Percentiles rank a stretch among this genome's conserved stretches.
Conservation (phyloP, 2,797 vertebrate genomes). For the Oreochromis grahami region DNA sequence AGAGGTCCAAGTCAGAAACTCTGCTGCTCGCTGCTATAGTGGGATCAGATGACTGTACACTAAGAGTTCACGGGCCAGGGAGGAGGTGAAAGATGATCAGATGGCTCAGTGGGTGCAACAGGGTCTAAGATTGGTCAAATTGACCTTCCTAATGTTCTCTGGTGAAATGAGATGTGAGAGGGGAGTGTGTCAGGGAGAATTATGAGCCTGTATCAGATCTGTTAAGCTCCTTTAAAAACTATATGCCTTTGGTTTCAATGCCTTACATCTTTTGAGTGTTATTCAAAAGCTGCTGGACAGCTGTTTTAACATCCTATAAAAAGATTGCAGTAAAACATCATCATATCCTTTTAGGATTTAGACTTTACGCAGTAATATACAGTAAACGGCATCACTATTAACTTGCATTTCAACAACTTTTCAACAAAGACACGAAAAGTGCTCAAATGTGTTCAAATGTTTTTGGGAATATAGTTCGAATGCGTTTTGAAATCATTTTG, state of each 20-base stretch:
- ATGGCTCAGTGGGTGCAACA: conserved; percentile 43
- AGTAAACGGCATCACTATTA: neutral
- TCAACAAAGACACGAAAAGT: neutral
- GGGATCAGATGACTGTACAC: conserved; percentile 63
- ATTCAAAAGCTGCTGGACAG: conserved; percentile 1
- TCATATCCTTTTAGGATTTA: neutral
- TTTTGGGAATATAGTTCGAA: neutral
- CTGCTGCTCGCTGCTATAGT: conserved; percentile 37
- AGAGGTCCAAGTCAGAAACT: conserved; percentile 25
- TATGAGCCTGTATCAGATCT: neutral
- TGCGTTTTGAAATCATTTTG: neutral
- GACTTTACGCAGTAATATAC: neutral
- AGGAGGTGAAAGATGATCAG: conserved; percentile 63
- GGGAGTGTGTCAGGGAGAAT: conserved; percentile 11
- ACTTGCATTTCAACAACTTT: neutral
- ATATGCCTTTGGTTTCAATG: neutral
- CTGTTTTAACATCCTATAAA: conserved; percentile 14
- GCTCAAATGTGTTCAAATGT: neutral
- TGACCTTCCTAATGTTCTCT: conserved; percentile 39
- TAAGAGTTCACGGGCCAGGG: conserved; percentile 53
- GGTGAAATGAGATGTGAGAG: conserved; percentile 36
- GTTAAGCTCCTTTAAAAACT: neutral
- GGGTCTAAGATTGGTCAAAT: conserved; percentile 51
- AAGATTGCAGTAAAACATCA: neutral
- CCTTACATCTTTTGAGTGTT: neutral